Base-by-base conservation (phyloP, 2,797 vertebrate species). In the Perdix hodgsoniae region DNA sequence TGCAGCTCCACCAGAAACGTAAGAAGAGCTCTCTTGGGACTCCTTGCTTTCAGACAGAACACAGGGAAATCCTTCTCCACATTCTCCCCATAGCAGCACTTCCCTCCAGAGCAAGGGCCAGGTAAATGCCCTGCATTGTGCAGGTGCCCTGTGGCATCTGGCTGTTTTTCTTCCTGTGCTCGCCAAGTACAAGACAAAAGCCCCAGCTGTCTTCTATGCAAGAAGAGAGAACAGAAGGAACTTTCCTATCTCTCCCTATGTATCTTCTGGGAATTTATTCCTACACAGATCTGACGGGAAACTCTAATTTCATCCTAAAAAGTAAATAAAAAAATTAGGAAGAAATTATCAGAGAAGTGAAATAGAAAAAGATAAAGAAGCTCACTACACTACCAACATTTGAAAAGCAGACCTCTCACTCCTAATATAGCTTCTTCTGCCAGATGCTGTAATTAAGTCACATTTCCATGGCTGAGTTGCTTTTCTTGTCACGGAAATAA, bases 391-490 rank as follows among this genome's bases (percentile, higher is more conserved):
- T 83, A 80, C 9, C 74, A n/a, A 22, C 63, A 59, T 60, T 93
- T 76, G 59, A 66, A 83, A 76, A 81, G 64, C 11, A 92, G 56
- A 91, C 56, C 31, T 91, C 73, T 79, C 60, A 33, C 35, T 90
- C 89, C 82, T 60, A 73, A 82, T 21, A 75, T 2, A 91, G 69
- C 54, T 11, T 35, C 52, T 88, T 85, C 86, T 93, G 83, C 59
- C 85, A 95, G 65, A 88, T 86, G 64, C 57, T 90, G 63, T 89
- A 90, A 95, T 96, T 91, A 92, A 95, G 77, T 79, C 80, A 90
- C 33, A 83, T 49, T 90, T 82, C 40, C 49, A 86, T 3, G 16
- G 71, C 60, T 75, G 11, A 40, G 69, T 91, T 80, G 63, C 27
- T 86, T 85, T 87, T 81, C 83, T 86, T 52, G 80, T 80, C 77